Base-by-base conservation (phyloP, 2,113 vertebrate genomes). In the Rana temporaria region DNA sequence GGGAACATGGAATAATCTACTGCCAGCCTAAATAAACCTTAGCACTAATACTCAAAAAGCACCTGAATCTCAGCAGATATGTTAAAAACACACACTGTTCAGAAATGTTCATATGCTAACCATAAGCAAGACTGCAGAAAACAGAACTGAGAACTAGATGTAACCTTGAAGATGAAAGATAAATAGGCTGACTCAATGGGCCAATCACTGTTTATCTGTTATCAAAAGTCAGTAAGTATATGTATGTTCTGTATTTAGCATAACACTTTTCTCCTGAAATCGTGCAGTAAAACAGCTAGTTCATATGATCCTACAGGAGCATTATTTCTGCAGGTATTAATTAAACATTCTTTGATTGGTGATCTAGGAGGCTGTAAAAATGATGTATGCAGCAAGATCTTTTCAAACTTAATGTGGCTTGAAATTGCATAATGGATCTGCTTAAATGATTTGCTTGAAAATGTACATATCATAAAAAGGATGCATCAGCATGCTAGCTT, bases 281-380 rank as follows among this genome's bases (percentile, higher is more conserved):
- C 42, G 14, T 4, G 15, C 22, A 30, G 30, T 72, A 73, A 73
- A 63, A 64, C 16, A 16, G 42, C 8, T 65, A 73, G 59, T 64
- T 69, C 26, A 62, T 82, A 18, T 65, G 24, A 66, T 74, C 59
- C 60, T 74, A 52, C 79, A 75, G 81, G 63, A 55, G 20, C 63
- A 60, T 59, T 26, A 82, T 86, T 84, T 84, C 82, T 84, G 85
- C 53, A 26, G 4, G 7, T 65, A 57, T 65, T 84, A 90, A 88
- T 90, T 91, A 90, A 91, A 90, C 87, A 85, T 82, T 80, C 87
- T 86, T 88, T 81, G 79, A 82, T 65, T 48, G 4, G 84, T 87
- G 86, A 91, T 85, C 87, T 26, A 88, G 77, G 72, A 89, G 89
- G 86, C 85, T 87, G 65, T 91, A 89, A 90, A 91, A 90, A 88